These are phyloP conservation scores for Perdita meconis DNA, from an alignment of 2,888 invertebrate genomes.

Conservation along the genomic window DNA sequence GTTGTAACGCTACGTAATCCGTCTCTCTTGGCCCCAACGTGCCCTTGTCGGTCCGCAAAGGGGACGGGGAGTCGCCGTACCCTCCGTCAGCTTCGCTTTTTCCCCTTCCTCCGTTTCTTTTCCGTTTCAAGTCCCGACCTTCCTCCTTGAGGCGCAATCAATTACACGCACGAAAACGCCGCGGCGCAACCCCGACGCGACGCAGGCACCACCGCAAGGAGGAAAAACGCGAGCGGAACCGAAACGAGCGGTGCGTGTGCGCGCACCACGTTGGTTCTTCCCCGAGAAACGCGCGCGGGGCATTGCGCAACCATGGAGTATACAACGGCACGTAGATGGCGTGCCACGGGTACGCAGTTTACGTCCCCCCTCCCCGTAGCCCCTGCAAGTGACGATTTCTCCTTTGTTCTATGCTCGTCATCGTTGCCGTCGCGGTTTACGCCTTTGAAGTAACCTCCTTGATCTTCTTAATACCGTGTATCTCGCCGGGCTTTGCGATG, in stretches of 20 bases:
- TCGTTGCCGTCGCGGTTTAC: slow-evolving; percentile 20
- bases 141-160: slow-evolving; percentile 60
- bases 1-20: slow-evolving; percentile 24
- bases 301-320: slow-evolving; percentile 66
- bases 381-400: slow-evolving; percentile 36
- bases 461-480: slow-evolving; percentile 15
- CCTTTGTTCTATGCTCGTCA: slow-evolving; percentile 61
- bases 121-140: slow-evolving; percentile 37
- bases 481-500: neutral
- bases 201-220: too few species aligned
- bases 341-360: slow-evolving; percentile 59
- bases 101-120: slow-evolving; percentile 12
- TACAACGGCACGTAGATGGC: slow-evolving; percentile 68
- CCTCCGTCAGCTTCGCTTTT: slow-evolving; percentile 48
- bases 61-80: slow-evolving; percentile 55
- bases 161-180: slow-evolving; percentile 41
- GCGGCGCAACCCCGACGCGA: slow-evolving; percentile 52
- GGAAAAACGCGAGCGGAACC: slow-evolving; percentile 56
- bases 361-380: slow-evolving; percentile 32
- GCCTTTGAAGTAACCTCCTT: slow-evolving; percentile 30
- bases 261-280: slow-evolving; percentile 31
- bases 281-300: slow-evolving; percentile 43
- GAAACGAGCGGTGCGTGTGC: too few species aligned
- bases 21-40: slow-evolving; percentile 37
- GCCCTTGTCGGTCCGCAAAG: slow-evolving; percentile 43